Base-by-base conservation (phyloP, 1,140 invertebrate genomes). In the Chlorops oryzae region DNA sequence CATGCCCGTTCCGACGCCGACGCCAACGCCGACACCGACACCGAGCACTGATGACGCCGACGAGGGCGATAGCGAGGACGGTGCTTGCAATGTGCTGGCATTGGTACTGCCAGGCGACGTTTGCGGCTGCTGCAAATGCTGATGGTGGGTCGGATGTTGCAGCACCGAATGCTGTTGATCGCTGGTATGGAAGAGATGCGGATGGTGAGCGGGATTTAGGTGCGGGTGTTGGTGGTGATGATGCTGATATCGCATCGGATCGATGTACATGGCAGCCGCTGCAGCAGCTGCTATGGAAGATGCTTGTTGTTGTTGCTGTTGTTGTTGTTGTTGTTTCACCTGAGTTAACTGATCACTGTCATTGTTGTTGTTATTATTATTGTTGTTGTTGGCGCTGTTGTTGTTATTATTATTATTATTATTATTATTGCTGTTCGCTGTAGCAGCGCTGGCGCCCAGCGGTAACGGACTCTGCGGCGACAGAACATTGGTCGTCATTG, bases 201-300 rank as follows among this genome's bases (percentile, higher is more conserved):
- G 67, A 64, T 71, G 68, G 58, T 71, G 68, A 57, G 63, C 65
- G 58, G 67, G 65, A 64, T 70, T 70, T 34, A 70, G 51, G 43
- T 70, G 67, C 54, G 67, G 64, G 57, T 70, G 66, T 55, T 72
- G 69, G 35, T 63, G 56, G 39, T 65, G 62, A 21, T 69, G 63
- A 40, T 72, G 69, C 27, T 71, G 65, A 44, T 72, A 72, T 45
- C 69, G 66, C 62, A 67, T 66, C 25, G 69, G 69, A 65, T 72
- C 70, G 53, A 72, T 72, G 58, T 72, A 72, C 66, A 72, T 72
- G 21, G 69, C 70, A 41, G 66, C 65, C 54, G 67, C 67, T 61
- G 69, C 61, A 62, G 70, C 65, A 52, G 69, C 67, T 49, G 67
- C 67, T 38, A 70, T 70, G 49, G 61, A 65, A 50, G 65, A 65